phyloP scores from a whole-genome alignment of 2,113 vertebrate species.

The Thunnus thynnus region DNA sequence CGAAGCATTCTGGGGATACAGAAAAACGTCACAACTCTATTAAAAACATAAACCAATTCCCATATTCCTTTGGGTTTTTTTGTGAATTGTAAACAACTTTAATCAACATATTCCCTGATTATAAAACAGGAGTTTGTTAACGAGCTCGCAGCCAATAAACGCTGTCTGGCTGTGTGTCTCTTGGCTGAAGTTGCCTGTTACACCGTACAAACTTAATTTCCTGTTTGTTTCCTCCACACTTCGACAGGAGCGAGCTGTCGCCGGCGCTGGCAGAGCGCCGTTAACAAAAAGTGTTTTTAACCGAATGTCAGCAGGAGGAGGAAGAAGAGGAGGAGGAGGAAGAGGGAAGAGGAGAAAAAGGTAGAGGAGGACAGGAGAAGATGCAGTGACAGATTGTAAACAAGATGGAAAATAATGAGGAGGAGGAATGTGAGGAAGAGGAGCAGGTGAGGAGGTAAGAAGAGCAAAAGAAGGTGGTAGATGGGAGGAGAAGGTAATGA shows the following conservation, averaged over 20 bases:
- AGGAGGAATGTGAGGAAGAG: not conserved
- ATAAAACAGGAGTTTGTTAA: not conserved
- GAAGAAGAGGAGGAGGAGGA: not conserved
- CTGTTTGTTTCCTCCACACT: constrained; percentile 65
- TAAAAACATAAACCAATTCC: not conserved
- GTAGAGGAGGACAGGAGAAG: not conserved
- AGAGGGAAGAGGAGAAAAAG: not conserved
- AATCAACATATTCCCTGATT: not conserved
- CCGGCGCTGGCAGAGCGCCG: constrained; percentile 29
- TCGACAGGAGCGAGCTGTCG: constrained; percentile 18
- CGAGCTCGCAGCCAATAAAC: constrained; percentile 8
- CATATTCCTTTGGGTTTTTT: not conserved
- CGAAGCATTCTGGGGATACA: no score
- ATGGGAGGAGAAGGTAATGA: no score
- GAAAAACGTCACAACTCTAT: no score
- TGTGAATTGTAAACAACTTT: not conserved
- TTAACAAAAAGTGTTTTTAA: constrained; percentile 38
- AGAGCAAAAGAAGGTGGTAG: no score
- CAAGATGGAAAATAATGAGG: not conserved
- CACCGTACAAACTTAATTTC: constrained; percentile 41
- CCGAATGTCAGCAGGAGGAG: constrained; percentile 19
- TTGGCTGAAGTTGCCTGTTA: constrained; percentile 37
- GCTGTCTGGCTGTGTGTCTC: not conserved
- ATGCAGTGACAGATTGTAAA: not conserved
- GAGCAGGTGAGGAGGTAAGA: no score